These are phyloP conservation scores for Fragum fragum DNA, from an alignment of 2,888 invertebrate genomes.

Conservation along the genomic window DNA sequence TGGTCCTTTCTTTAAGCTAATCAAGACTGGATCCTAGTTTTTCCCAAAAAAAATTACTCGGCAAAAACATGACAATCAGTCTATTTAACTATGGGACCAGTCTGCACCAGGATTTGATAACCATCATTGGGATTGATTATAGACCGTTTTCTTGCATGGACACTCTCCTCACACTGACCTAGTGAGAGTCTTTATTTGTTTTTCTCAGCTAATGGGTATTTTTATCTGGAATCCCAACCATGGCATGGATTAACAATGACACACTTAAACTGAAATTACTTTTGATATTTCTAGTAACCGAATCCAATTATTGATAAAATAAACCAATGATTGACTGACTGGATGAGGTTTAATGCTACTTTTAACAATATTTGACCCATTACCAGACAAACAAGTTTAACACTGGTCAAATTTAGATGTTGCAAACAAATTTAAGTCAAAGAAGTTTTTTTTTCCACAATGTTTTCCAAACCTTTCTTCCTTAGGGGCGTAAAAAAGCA, in stretches of 20 bases:
- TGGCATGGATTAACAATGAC: constrained; percentile 18
- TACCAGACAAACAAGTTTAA: too few species aligned
- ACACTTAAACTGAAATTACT: background rate
- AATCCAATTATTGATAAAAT: background rate
- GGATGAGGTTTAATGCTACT: too few species aligned
- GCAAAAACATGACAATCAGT: constrained; percentile 24
- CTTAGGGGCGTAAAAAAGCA: too few species aligned
- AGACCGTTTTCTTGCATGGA: constrained; percentile 21
- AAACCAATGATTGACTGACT: too few species aligned
- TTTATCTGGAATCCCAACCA: constrained; percentile 4
- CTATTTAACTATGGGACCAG: constrained; percentile 41
- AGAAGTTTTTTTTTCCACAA: too few species aligned
- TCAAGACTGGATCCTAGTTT: constrained; percentile 41
- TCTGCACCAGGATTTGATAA: background rate
- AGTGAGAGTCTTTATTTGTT: constrained; percentile 11
- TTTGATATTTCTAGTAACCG: background rate
- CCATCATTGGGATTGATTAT: constrained; percentile 28
- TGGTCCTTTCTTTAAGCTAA: constrained; percentile 35
- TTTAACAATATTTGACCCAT: too few species aligned
- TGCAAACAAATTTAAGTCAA: too few species aligned
- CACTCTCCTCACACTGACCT: constrained; percentile 14
- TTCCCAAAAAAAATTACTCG: constrained; percentile 33
- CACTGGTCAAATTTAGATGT: too few species aligned
- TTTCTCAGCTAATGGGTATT: constrained; percentile 23
- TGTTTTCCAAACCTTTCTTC: too few species aligned